A percentile compares a stretch with the other conserved stretches of the same genome.
Conservation (phyloP, 2,888 invertebrate species). For the Seladonia tumulorum region DNA sequence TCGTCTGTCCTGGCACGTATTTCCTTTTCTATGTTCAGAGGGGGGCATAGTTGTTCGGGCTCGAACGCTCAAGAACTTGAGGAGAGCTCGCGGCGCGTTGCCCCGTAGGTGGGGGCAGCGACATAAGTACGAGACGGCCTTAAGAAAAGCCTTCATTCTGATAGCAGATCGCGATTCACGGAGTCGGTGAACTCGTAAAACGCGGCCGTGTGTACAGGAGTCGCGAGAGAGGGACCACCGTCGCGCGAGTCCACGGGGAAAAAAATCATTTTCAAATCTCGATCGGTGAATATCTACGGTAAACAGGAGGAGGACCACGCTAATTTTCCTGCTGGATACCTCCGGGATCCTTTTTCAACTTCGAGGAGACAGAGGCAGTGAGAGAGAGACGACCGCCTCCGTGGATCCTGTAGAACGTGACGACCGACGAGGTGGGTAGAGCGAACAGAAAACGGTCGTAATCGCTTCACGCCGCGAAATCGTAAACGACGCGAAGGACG, state of each 20-base stretch:
- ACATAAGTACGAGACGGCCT: constrained; percentile 82
- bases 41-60: constrained; percentile 64
- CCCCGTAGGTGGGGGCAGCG: constrained; percentile 77
- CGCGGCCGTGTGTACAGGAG: constrained; percentile 26
- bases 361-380: not conserved
- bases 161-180: constrained; percentile 78
- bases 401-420: constrained; percentile 18
- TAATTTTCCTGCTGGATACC: not conserved
- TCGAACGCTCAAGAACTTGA: constrained; percentile 49
- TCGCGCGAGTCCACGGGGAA: not conserved
- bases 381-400: not conserved
- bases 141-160: constrained; percentile 83
- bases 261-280: not conserved
- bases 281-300: not conserved
- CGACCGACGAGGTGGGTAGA: constrained; percentile 47
- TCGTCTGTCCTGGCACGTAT: constrained; percentile 61
- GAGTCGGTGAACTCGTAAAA: constrained; percentile 65
- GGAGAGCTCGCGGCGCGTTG: constrained; percentile 55
- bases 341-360: not conserved
- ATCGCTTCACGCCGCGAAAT: constrained; percentile 12
- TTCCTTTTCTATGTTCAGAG: constrained; percentile 65
- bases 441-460: constrained; percentile 18
- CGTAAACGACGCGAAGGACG: constrained; percentile 30
- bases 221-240: not conserved
- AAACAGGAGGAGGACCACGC: not conserved